phyloP scores from a whole-genome alignment of 2,797 vertebrate genomes.

The Siniperca obscura region DNA sequence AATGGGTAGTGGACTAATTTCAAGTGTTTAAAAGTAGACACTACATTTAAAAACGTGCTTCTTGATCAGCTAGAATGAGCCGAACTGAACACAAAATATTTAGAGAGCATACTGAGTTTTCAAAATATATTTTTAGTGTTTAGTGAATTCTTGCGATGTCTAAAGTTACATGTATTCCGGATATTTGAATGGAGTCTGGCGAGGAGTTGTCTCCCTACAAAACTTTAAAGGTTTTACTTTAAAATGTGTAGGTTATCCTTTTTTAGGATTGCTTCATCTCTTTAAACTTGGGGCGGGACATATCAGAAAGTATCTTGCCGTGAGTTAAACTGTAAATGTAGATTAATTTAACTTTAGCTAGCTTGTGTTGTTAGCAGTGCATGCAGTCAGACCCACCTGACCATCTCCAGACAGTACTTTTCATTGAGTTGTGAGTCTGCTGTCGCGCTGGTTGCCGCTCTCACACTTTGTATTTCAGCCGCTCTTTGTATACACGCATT shows the following conservation, averaged over 20 bases:
- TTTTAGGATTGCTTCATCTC: too few species aligned
- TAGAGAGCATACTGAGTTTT: fast-evolving
- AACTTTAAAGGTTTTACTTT: too few species aligned
- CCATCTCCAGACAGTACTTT: slow-evolving; percentile 82
- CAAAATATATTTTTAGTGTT: fast-evolving
- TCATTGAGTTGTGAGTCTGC: slow-evolving; percentile 60
- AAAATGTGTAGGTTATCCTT: too few species aligned
- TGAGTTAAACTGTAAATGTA: fast-evolving
- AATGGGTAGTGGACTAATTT: not conserved
- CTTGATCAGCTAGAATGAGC: not conserved
- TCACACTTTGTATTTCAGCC: slow-evolving; percentile 55
- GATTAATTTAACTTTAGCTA: not conserved
- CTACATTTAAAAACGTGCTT: not conserved
- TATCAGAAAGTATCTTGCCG: fast-evolving
- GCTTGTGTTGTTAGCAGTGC: slow-evolving; percentile 3
- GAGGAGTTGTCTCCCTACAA: not conserved
- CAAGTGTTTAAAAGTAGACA: not conserved
- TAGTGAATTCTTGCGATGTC: not conserved
- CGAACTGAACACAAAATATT: not conserved
- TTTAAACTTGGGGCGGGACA: not conserved
- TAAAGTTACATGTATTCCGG: fast-evolving
- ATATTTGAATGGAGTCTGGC: slow-evolving; percentile 16
- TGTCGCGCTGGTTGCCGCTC: slow-evolving; percentile 58
- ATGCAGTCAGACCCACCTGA: slow-evolving; percentile 74
- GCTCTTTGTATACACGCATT: slow-evolving; percentile 26